Base-by-base conservation (phyloP, 2,113 vertebrate species). In the Mesocricetus auratus region DNA sequence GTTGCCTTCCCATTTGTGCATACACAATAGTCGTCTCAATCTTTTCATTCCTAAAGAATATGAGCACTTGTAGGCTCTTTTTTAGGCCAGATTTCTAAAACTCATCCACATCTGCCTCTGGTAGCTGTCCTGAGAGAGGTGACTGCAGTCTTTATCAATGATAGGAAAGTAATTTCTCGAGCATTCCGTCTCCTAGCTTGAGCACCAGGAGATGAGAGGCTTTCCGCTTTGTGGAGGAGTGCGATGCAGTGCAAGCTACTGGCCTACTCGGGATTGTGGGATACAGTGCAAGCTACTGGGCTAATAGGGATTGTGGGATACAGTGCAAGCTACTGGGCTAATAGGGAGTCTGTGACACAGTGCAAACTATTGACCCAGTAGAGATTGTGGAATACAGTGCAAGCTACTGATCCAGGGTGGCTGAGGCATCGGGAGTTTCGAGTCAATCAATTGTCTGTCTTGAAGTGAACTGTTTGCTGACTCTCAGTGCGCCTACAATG, bases 151-250 rank as follows among this genome's bases (percentile, higher is more conserved):
- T 93, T 81, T 94, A 66, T 69, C 66, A 95, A 33, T 91, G 71
- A 66, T 39, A 77, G 47, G 31, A 75, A 68, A 87, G 77, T 86
- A 62, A 22, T 53, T 91, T 85, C 53, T 90, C 50, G 53, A 97
- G 47, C 12, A 42, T 8, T 56, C 87, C 19, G 7, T 58, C 42
- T 75, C 42, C 77, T 91, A 19, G 12, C 31, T 53, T 86, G 71
- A 94, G 22, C 83, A 50, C 39, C 22, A 21, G 33, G 31, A 39
- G 86, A 36, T 86, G n/a, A 77, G 68, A 90, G 86, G 13, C 22
- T 91, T 31, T 9, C 58, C 79, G 17, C 79, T 17, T 85, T 45
- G 29, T 39, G 53, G 29, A 10, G 15, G 7, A 42, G 11, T 53
- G 64, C 42, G 73, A 6, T 47, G n/a, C 77, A 73, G 68, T 62